Percentiles rank a stretch among this genome's conserved stretches.
Conservation (phyloP, 2,797 vertebrate genomes). For the Hapalemur alaotrensis region DNA sequence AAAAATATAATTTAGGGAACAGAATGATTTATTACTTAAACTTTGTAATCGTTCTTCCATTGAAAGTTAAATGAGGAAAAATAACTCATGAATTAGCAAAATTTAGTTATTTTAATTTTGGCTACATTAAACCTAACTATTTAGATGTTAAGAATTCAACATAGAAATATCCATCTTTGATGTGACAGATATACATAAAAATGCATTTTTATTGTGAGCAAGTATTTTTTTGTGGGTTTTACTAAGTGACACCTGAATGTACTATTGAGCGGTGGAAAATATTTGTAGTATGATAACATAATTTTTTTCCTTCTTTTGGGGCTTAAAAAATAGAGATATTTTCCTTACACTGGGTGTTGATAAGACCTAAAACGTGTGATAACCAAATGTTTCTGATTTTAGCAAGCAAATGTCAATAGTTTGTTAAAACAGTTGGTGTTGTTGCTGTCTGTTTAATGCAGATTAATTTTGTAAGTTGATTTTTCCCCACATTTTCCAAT, state of each 20-base stretch:
- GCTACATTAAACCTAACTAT: background rate
- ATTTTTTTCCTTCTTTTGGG: background rate
- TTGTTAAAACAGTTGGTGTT: background rate
- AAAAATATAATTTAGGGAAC: slow-evolving; percentile 34
- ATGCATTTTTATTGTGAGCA: slow-evolving; percentile 24
- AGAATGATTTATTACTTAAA: slow-evolving; percentile 62
- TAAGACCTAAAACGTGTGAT: background rate
- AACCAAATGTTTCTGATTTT: background rate
- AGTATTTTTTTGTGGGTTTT: background rate
- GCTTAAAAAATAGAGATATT: background rate
- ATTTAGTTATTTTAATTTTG: slow-evolving; percentile 74
- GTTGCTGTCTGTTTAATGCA: background rate
- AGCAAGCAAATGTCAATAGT: background rate
- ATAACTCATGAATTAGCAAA: slow-evolving; percentile 66
- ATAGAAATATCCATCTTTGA: background rate
- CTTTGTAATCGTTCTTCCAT: slow-evolving; percentile 69
- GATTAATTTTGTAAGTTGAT: background rate
- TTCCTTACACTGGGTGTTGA: background rate
- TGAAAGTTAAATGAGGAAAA: slow-evolving; percentile 79
- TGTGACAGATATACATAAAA: background rate
- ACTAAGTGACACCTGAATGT: background rate
- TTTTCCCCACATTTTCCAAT: background rate
- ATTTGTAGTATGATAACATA: background rate
- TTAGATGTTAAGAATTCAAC: slow-evolving; percentile 14
- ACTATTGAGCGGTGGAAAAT: background rate